phyloP scores from a whole-genome alignment of 2,888 invertebrate species.

The Habrosyne pyritoides region DNA sequence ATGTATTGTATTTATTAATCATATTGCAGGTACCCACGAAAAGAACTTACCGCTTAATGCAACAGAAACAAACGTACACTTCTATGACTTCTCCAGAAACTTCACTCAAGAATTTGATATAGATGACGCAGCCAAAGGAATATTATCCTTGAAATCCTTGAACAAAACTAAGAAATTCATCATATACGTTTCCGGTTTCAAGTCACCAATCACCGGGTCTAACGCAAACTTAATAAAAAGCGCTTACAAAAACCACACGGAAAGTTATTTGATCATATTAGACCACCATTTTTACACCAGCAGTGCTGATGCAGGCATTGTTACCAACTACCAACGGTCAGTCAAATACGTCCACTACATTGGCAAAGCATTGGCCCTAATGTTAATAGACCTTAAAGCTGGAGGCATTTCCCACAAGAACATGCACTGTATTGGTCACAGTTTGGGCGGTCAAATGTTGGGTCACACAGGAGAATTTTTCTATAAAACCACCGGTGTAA shows the following conservation, averaged over 20 bases:
- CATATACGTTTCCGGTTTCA: not conserved
- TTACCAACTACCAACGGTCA: not conserved
- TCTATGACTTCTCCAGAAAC: not conserved
- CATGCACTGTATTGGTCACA: slow-evolving; percentile 9
- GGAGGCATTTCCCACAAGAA: not conserved
- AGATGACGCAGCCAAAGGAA: not conserved
- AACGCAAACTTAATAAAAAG: not conserved
- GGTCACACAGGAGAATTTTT: slow-evolving; percentile 14
- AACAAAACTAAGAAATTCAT: not conserved
- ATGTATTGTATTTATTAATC: no score
- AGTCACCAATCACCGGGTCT: not conserved
- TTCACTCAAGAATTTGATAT: not conserved
- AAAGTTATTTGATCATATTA: slow-evolving; percentile 1
- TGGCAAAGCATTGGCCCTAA: not conserved
- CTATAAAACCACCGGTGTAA: slow-evolving; percentile 19
- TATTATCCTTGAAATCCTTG: not conserved
- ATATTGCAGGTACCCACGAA: not conserved
- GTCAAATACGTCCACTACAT: slow-evolving; percentile 24
- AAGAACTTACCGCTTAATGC: not conserved
- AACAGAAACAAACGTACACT: not conserved
- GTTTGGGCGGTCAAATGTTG: slow-evolving; percentile 13
- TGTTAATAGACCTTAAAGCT: not conserved
- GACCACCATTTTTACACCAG: not conserved
- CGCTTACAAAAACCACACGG: not conserved
- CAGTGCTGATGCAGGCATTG: not conserved